Evolutionary conservation across 2,797 vertebrate genomes (phyloP).

Genomic region (Alauda arvensis): DNA sequence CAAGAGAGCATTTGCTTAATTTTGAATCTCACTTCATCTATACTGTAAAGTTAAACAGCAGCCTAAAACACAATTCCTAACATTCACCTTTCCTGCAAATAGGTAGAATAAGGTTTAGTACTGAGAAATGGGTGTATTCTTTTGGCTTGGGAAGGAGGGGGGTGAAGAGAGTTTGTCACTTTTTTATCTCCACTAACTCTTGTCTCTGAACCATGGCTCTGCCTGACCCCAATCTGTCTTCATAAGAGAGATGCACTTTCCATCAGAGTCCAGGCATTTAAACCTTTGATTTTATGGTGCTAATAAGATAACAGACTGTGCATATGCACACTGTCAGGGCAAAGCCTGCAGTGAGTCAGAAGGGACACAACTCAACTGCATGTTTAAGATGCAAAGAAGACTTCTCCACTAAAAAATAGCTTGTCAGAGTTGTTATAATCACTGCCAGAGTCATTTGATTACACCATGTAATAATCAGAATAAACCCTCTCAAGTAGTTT

Average conservation of each 20-base stretch:
- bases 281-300: not conserved
- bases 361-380: not conserved
- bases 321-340: not conserved
- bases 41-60: not conserved
- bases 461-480: not conserved
- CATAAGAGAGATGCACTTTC: not conserved
- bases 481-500: not conserved
- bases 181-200: not conserved
- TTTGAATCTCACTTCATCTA: not conserved
- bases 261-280: not conserved
- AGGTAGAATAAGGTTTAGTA: not conserved
- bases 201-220: not conserved
- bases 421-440: not conserved
- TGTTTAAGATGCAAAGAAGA: not conserved
- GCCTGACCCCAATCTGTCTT: slow-evolving; percentile 1
- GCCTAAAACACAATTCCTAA: not conserved
- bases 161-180: not conserved
- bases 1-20: not conserved
- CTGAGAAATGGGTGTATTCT: not conserved
- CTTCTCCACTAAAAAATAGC: not conserved
- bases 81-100: not conserved
- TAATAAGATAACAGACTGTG: not conserved
- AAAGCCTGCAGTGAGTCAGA: not conserved
- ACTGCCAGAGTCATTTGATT: not conserved
- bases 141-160: not conserved